Conservation (phyloP, 2,797 vertebrate species). For the Lagorchestes hirsutus region DNA sequence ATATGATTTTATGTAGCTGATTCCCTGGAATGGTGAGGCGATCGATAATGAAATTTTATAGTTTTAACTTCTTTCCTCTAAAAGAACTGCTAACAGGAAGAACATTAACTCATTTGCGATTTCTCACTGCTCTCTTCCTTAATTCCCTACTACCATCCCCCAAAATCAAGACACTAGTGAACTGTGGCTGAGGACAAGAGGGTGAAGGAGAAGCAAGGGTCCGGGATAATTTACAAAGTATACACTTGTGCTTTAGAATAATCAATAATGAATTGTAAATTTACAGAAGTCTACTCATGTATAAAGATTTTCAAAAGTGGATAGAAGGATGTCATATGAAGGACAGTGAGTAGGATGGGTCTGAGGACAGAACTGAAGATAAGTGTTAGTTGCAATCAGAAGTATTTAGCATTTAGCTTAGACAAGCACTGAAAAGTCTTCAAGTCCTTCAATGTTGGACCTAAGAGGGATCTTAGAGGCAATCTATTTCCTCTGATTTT, state of each 20-base stretch:
- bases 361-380: neutral
- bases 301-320: neutral
- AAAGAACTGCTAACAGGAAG: neutral
- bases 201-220: neutral
- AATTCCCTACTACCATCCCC: neutral
- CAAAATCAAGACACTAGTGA: neutral
- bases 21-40: neutral
- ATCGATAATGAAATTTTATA: neutral
- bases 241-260: neutral
- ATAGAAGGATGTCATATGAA: neutral
- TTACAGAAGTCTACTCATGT: neutral
- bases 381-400: neutral
- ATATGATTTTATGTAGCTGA: conserved; percentile 5
- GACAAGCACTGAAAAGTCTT: neutral
- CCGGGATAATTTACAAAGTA: neutral
- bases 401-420: neutral
- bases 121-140: neutral
- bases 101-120: neutral
- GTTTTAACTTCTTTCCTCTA: neutral
- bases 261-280: neutral
- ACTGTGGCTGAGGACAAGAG: neutral
- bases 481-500: neutral
- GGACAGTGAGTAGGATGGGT: neutral
- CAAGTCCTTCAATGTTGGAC: neutral
- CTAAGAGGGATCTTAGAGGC: neutral